Evolutionary conservation across 2,797 vertebrate species (phyloP).

Genomic region (Etheostoma nigrum): DNA sequence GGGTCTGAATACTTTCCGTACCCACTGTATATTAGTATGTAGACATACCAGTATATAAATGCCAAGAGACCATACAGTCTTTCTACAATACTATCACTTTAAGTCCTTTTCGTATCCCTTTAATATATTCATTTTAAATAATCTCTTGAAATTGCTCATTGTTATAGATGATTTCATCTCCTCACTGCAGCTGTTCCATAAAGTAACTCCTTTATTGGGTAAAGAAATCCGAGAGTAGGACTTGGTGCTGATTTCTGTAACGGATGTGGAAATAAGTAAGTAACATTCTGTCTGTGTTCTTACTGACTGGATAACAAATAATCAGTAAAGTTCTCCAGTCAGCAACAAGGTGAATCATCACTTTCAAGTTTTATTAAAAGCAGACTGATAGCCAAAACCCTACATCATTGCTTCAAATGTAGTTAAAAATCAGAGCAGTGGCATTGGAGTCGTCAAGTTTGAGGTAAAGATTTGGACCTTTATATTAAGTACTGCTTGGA

Average conservation of each 20-base stretch:
- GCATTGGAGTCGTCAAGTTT: neutral
- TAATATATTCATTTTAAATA: too few species aligned
- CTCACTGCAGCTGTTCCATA: too few species aligned
- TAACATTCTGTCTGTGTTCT: neutral
- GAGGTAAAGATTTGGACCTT: neutral
- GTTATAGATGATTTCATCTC: too few species aligned
- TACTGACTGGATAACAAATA: neutral
- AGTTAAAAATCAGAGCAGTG: neutral
- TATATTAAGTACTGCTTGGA: neutral
- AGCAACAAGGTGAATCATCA: neutral
- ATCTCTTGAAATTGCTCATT: too few species aligned
- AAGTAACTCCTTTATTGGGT: too few species aligned
- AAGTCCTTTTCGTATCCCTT: too few species aligned
- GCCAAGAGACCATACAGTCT: too few species aligned
- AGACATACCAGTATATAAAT: too few species aligned
- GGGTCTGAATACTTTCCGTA: too few species aligned
- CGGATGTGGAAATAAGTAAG: neutral
- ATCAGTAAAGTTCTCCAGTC: neutral
- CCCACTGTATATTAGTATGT: too few species aligned
- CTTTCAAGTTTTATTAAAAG: neutral
- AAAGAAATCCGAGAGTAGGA: neutral
- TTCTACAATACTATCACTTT: too few species aligned
- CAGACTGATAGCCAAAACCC: neutral
- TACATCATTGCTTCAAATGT: neutral
- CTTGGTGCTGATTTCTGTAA: constrained; percentile 1